Base-by-base conservation (phyloP, 2,888 invertebrate species). In the Chrysolina americana region DNA sequence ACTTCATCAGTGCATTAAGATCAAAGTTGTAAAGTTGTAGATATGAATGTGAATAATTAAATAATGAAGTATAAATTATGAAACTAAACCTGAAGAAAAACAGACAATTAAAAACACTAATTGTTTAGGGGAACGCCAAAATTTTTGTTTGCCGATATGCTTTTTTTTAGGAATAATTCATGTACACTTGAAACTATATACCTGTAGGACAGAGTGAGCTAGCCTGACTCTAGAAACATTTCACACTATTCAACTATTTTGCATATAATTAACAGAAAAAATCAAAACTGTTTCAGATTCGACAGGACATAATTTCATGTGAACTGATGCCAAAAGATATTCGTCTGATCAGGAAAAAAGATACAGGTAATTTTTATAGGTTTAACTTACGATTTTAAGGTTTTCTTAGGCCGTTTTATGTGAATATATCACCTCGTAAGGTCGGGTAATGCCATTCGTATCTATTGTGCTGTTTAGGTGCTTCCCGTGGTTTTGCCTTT, bases 401-500 rank as follows among this genome's bases (percentile, higher is more conserved):
- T 85, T 85, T 85, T 83, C 84, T 84, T 86, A 85, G 85, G 85
- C 84, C 89, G 89, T 92, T 90, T 91, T 76, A 91, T 91, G 91
- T 91, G 91, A 91, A 89, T 82, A 78, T 78, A 88, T 89, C 83
- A 87, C 88, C 86, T 81, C 81, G 79, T 84, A 82, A 83, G 85
- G 82, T 83, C 82, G 86, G 87, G 87, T 87, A 87, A 87, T 87
- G 82, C 87, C 87, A 87, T 87, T 87, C 86, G 87, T 88, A 85
- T 88, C 86, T 88, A 87, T 87, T 88, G 87, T 88, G 87, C 90
- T 92, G 91, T 96, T 96, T 93, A 95, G 96, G 96, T 92, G 93
- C 94, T 89, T 95, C 95, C 89, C 92, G 95, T 88, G 95, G 95
- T 87, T 95, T 95, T 92, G 95, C 94, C 88, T 95, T 96, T 93